phyloP scores from a whole-genome alignment of 92 coral and sea anemone species.

The Paragorgia papillata region DNA sequence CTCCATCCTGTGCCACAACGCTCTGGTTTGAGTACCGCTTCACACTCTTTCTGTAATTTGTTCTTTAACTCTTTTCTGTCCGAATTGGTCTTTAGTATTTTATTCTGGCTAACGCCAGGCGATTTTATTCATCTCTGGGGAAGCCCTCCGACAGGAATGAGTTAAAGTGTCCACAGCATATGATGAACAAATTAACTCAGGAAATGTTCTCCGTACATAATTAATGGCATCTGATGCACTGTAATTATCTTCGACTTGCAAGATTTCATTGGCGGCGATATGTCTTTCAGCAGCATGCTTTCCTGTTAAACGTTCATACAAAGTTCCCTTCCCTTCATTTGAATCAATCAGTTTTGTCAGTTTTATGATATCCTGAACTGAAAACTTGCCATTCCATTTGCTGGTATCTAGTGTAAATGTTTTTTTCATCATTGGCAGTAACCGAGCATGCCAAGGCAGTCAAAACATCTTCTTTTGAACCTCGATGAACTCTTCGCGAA shows the following conservation, averaged over 20 bases:
- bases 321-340: conserved; percentile 1
- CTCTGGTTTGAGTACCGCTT: too few species aligned
- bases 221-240: conserved; percentile 7
- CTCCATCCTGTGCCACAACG: too few species aligned
- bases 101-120: too few species aligned
- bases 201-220: background rate
- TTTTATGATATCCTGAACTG: conserved; percentile 54
- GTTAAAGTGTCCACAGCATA: background rate
- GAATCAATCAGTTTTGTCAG: conserved; percentile 23
- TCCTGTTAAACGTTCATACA: conserved; percentile 33
- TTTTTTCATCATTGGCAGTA: background rate
- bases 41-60: too few species aligned
- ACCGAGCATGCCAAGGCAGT: conserved; percentile 6
- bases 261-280: conserved; percentile 7
- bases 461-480: conserved; percentile 8
- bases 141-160: too few species aligned
- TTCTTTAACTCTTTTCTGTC: too few species aligned
- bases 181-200: conserved; percentile 10
- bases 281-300: conserved; percentile 35
- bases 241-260: conserved; percentile 46
- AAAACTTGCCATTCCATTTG: conserved; percentile 32
- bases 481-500: conserved; percentile 3
- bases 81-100: too few species aligned
- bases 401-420: background rate
- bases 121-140: too few species aligned